These are phyloP conservation scores for Allobates femoralis DNA, from an alignment of 2,797 vertebrate species.

Conservation along the genomic window DNA sequence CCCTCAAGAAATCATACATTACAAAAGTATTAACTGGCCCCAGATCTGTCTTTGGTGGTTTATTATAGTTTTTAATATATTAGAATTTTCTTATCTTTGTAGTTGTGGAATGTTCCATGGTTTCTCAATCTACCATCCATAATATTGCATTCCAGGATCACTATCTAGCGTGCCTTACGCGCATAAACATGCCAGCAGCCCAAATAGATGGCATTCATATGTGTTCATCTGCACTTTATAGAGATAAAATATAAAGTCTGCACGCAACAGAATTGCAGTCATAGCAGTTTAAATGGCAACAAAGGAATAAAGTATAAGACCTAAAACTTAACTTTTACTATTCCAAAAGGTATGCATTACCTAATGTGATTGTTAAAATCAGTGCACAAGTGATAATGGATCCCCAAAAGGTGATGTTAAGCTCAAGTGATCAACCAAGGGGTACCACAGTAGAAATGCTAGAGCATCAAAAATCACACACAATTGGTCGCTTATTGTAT, in stretches of 20 bases:
- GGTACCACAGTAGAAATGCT: too few relatives aligned
- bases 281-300: too few relatives aligned
- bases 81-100: not conserved
- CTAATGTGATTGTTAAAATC: too few relatives aligned
- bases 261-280: not conserved
- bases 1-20: not conserved
- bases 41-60: not conserved
- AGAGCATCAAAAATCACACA: too few relatives aligned
- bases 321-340: too few relatives aligned
- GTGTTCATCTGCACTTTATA: not conserved
- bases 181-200: slow-evolving; percentile 28
- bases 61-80: not conserved
- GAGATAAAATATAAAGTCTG: slow-evolving; percentile 6
- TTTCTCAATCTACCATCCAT: slow-evolving; percentile 31
- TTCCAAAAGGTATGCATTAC: too few relatives aligned
- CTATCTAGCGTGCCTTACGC: slow-evolving; percentile 26
- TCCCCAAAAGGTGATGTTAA: too few relatives aligned
- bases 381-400: too few relatives aligned
- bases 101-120: slow-evolving; percentile 29
- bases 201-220: slow-evolving; percentile 27
- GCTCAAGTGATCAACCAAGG: too few relatives aligned
- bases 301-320: too few relatives aligned
- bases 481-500: too few relatives aligned
- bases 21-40: not conserved
- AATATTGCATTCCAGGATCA: slow-evolving; percentile 26